Evolutionary conservation across 1,140 invertebrate species (phyloP).

Genomic region (Idris sp.): DNA sequence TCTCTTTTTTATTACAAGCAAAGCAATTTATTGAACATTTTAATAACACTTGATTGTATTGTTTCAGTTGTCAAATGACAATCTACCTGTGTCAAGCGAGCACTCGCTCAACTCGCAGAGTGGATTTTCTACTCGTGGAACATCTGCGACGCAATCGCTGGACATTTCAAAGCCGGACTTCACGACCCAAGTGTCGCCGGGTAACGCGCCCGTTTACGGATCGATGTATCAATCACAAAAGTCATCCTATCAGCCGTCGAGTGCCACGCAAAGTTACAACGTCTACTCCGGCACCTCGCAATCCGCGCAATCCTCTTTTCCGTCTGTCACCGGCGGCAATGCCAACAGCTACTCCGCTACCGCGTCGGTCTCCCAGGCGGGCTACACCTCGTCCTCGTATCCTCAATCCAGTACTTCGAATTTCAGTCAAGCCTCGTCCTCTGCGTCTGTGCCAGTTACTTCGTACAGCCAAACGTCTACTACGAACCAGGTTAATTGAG

Average conservation of each 20-base stretch:
- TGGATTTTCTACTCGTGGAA: slow-evolving; percentile 66
- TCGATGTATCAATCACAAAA: slow-evolving; percentile 73
- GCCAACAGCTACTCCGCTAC: slow-evolving; percentile 72
- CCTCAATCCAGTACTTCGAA: slow-evolving; percentile 73
- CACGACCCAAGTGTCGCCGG: slow-evolving; percentile 70
- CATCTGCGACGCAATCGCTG: slow-evolving; percentile 62
- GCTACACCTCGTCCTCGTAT: slow-evolving; percentile 72
- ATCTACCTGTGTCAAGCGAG: slow-evolving; percentile 67
- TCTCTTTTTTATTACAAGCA: too few relatives aligned
- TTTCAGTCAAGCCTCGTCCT: slow-evolving; percentile 73
- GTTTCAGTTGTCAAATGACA: slow-evolving; percentile 69
- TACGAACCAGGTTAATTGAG: slow-evolving; percentile 68
- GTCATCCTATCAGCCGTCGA: slow-evolving; percentile 70
- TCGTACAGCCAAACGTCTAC: slow-evolving; percentile 74
- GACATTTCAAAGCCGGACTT: slow-evolving; percentile 73
- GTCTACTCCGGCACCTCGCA: slow-evolving; percentile 70
- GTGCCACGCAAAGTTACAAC: slow-evolving; percentile 70
- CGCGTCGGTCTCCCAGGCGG: slow-evolving; percentile 70
- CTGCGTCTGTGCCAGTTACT: slow-evolving; percentile 67
- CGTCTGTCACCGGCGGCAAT: slow-evolving; percentile 69
- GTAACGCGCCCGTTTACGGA: slow-evolving; percentile 68
- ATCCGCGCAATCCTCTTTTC: slow-evolving; percentile 70
- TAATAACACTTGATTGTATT: too few relatives aligned
- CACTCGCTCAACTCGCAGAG: slow-evolving; percentile 70
- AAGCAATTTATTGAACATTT: too few relatives aligned